Evolutionary conservation across 1,140 invertebrate genomes (phyloP), one percentile per base, ranked within the genome.

Genomic region (Caenorhabditis brenneri): DNA sequence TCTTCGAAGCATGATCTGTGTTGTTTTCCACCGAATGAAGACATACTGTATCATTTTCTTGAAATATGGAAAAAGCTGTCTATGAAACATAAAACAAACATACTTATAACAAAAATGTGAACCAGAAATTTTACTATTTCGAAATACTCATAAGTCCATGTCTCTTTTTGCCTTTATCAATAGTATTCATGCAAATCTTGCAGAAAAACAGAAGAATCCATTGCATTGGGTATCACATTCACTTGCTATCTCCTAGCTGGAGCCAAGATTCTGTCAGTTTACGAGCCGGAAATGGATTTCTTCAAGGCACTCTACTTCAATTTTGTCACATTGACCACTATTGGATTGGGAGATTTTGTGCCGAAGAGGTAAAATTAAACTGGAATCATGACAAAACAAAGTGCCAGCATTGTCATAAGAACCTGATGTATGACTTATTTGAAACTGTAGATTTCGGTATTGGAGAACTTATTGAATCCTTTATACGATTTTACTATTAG

Each of bases 221-320:
- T 87, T 29, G 82, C 55, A 9, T 58, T 88, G 0, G 85, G 86
- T 55, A 78, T 88, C 24, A 83, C 85, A 19, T 88, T 88, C 83
- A 53, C 87, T 16, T 46, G 88, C 4, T 88, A 88, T 82, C 65
- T 88, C 9, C 48, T 86, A 0, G 31, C 83, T 36, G 88, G 88
- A n/a, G 84, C 88, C 12, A 29, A 87, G 60, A 60, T 85, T 46
- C 79, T 89, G 10, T 84, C 85, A 24, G 78, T 78, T 1, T 89
- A 88, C 74, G 88, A 89, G 46, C 86, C 88, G 22, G 87, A 89
- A 69, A 90, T 89, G 89, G 85, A 86, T 74, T 89, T 87, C 58
- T 89, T 89, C 85, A 87, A 89, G 60, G 88, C 88, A 5, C 74
- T 89, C 58, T 90, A 90, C 74, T 89, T 89, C 60, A 89, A 86